phyloP scores from a whole-genome alignment of 2,888 invertebrate genomes.

The Microctonus aethiopoides region DNA sequence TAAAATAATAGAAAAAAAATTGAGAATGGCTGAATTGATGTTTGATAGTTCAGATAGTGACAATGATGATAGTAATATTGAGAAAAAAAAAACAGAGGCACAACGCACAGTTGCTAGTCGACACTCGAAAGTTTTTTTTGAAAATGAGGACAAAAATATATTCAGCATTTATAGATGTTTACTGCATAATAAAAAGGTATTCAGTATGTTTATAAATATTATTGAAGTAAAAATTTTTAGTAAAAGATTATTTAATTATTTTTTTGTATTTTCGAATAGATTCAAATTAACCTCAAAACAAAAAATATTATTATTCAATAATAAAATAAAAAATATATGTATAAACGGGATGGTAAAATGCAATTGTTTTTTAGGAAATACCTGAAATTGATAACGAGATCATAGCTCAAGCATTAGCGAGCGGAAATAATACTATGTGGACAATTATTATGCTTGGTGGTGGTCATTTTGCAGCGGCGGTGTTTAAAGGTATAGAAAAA shows the following conservation, averaged over 20 bases:
- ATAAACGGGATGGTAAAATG: not conserved
- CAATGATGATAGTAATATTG: constrained; percentile 42
- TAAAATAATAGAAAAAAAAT: constrained; percentile 48
- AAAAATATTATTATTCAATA: no score
- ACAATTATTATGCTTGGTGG: constrained; percentile 86
- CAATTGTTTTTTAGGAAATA: constrained; percentile 66
- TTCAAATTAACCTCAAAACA: no score
- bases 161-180: constrained; percentile 81
- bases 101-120: constrained; percentile 66
- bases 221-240: not conserved
- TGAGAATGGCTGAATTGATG: constrained; percentile 39
- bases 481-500: constrained; percentile 71
- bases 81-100: constrained; percentile 51
- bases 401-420: constrained; percentile 58
- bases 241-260: no score
- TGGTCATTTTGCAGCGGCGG: constrained; percentile 83
- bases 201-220: constrained; percentile 22
- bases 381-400: constrained; percentile 60
- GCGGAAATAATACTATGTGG: constrained; percentile 72
- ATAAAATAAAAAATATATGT: not conserved
- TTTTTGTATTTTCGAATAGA: no score
- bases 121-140: constrained; percentile 82
- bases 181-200: constrained; percentile 78
- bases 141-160: constrained; percentile 75
- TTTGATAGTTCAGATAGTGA: constrained; percentile 58